phyloP scores from a whole-genome alignment of 2,797 vertebrate genomes.

The Spinibarbus caldwelli region DNA sequence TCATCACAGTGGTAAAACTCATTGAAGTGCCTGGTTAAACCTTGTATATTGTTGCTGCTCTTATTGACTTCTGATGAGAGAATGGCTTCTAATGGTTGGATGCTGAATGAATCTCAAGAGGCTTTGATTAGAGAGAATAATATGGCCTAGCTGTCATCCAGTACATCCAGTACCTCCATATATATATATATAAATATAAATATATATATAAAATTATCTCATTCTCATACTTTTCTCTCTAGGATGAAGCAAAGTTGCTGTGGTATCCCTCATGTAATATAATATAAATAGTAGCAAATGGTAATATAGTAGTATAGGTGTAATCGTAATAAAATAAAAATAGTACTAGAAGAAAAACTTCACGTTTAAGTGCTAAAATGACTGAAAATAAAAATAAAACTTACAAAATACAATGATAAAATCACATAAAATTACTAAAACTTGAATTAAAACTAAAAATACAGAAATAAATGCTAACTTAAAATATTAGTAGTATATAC shows the following conservation, averaged over 20 bases:
- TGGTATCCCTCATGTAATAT: not conserved
- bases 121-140: not conserved
- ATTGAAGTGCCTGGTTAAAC: not conserved
- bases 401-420: too few species aligned
- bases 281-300: too few species aligned
- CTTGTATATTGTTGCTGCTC: not conserved
- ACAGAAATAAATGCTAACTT: not conserved
- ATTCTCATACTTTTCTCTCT: too few species aligned
- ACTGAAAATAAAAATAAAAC: too few species aligned
- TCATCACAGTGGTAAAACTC: not conserved
- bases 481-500: not conserved
- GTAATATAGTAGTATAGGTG: too few species aligned
- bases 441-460: too few species aligned
- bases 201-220: too few species aligned
- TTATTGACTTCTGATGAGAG: not conserved
- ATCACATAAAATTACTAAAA: too few species aligned
- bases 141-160: not conserved
- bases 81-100: not conserved
- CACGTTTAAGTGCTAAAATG: not conserved
- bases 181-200: not conserved
- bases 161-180: not conserved
- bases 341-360: not conserved
- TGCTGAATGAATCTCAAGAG: not conserved
- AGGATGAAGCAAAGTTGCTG: too few species aligned
- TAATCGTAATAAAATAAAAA: not conserved